These are phyloP conservation scores for Pagetopsis macropterus DNA, from an alignment of 2,797 vertebrate species.

Conservation along the genomic window DNA sequence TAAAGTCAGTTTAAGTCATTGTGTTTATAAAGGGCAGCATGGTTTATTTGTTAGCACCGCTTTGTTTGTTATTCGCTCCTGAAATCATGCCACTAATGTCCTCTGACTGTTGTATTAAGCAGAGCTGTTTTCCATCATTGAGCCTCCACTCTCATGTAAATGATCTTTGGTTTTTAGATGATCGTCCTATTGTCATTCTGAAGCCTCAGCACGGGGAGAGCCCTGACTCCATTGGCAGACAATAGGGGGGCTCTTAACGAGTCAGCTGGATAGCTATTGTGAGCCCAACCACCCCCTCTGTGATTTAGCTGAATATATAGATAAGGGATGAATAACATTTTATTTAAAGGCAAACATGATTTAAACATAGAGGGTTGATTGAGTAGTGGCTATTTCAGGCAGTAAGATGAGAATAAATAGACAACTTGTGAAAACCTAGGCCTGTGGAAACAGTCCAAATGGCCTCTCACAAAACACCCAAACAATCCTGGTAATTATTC, in stretches of 20 bases:
- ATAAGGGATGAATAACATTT: conserved; percentile 47
- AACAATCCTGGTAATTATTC: conserved; percentile 2
- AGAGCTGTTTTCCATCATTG: conserved; percentile 29
- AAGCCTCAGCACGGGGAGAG: conserved; percentile 55
- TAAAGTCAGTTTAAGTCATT: not conserved
- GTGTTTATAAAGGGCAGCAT: not conserved
- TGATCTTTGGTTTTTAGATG: conserved; percentile 67
- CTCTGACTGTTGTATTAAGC: not conserved
- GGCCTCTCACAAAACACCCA: conserved; percentile 19
- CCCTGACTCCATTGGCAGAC: conserved; percentile 68
- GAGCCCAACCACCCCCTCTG: conserved; percentile 34
- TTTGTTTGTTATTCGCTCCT: conserved; percentile 18
- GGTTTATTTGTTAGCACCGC: not conserved
- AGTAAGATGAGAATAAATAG: not conserved
- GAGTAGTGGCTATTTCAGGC: not conserved
- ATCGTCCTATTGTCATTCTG: conserved; percentile 64
- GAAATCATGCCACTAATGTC: conserved; percentile 20
- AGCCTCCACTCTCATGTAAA: conserved; percentile 62
- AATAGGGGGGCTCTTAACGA: conserved; percentile 65
- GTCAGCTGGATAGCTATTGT: conserved; percentile 77
- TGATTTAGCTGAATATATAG: conserved; percentile 60
- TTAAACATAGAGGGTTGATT: conserved; percentile 1
- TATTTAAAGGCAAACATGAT: conserved; percentile 43
- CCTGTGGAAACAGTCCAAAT: conserved; percentile 15
- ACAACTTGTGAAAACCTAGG: not conserved